Conservation (phyloP, 1,140 invertebrate genomes). For the Steinernema khuongi region DNA sequence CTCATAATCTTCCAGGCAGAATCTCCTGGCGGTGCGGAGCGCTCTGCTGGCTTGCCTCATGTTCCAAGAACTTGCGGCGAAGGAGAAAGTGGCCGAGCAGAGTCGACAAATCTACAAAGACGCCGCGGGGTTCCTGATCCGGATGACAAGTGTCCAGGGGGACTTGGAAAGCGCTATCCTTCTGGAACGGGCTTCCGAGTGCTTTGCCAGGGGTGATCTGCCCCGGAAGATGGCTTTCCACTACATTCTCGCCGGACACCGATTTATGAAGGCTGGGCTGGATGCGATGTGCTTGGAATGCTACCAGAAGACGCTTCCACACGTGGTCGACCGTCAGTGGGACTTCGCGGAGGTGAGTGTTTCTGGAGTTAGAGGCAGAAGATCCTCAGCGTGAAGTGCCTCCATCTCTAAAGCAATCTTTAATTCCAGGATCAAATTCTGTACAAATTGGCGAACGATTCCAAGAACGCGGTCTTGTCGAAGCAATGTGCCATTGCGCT, state of each 20-base stretch:
- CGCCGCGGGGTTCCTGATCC: not conserved
- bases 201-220: constrained; percentile 24
- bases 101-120: not conserved
- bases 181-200: constrained; percentile 15
- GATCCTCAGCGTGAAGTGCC: too few species aligned
- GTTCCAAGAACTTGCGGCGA: not conserved
- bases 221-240: constrained; percentile 26
- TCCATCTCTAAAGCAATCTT: constrained; percentile 24
- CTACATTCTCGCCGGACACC: constrained; percentile 24
- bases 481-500: not conserved
- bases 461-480: not conserved
- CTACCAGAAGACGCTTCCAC: constrained; percentile 22
- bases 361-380: constrained; percentile 10
- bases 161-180: constrained; percentile 11
- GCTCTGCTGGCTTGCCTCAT: not conserved
- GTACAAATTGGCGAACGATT: not conserved
- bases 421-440: constrained; percentile 17
- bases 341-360: constrained; percentile 10
- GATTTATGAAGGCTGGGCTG: constrained; percentile 21
- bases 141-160: not conserved
- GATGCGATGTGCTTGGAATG: constrained; percentile 9
- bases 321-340: constrained; percentile 19
- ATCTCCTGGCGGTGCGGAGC: not conserved
- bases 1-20: not conserved
- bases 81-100: not conserved